Conservation (phyloP, 2,113 vertebrate genomes). For the Paedocypris sp. region DNA sequence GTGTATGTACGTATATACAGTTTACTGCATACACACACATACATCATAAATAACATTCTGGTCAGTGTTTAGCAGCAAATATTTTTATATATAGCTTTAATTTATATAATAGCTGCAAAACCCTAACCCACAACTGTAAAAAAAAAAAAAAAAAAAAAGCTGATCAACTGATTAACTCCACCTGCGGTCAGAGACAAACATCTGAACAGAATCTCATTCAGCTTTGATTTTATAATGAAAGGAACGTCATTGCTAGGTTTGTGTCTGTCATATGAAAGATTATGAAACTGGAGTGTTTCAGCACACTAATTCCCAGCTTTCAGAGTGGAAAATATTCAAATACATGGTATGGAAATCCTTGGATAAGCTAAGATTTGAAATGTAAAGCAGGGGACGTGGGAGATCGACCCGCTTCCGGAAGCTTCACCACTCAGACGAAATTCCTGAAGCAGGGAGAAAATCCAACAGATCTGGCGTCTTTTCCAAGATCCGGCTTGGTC, state of each 20-base stretch:
- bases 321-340: slow-evolving; percentile 67
- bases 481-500: slow-evolving; percentile 18
- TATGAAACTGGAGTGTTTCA: slow-evolving; percentile 15
- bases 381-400: slow-evolving; percentile 57
- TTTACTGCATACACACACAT: too few species aligned
- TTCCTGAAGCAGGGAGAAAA: slow-evolving; percentile 29
- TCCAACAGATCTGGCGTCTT: slow-evolving; percentile 27
- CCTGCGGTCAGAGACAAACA: too few species aligned
- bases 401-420: slow-evolving; percentile 33
- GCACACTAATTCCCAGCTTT: slow-evolving; percentile 37
- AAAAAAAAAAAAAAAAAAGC: too few species aligned
- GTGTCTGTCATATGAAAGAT: slow-evolving; percentile 9
- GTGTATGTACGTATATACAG: too few species aligned
- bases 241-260: not conserved
- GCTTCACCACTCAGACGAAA: slow-evolving; percentile 23
- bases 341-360: slow-evolving; percentile 65
- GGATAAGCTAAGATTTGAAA: slow-evolving; percentile 60
- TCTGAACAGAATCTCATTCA: not conserved
- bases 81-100: too few species aligned
- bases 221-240: too few species aligned
- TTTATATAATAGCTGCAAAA: too few species aligned
- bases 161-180: too few species aligned
- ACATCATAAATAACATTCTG: too few species aligned
- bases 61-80: too few species aligned
- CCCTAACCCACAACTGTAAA: too few species aligned